These are phyloP conservation scores for Trichogramma dendrolimi DNA, from an alignment of 2,888 invertebrate species.

Conservation along the genomic window DNA sequence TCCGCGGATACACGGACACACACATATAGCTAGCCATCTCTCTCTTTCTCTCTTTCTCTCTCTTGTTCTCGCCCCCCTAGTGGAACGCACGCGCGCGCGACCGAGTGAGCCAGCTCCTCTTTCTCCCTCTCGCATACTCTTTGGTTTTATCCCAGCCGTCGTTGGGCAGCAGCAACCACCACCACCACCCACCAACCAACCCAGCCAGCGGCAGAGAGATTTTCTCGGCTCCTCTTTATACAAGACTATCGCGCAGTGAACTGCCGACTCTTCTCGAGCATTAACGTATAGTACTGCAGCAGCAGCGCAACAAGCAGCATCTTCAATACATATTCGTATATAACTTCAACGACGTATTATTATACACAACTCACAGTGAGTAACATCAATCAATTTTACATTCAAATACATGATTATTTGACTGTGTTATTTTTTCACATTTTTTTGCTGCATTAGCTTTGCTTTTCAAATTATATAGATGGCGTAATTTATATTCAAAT, in stretches of 20 bases:
- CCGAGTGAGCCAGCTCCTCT: neutral
- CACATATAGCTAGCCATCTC: conserved; percentile 35
- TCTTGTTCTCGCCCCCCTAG: conserved; percentile 3
- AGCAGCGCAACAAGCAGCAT: too few relatives aligned
- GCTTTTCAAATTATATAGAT: too few relatives aligned
- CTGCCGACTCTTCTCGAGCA: conserved; percentile 25
- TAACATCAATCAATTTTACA: too few relatives aligned
- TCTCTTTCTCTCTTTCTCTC: conserved; percentile 15
- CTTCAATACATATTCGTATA: too few relatives aligned
- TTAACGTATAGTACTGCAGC: conserved; percentile 6
- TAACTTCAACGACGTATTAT: too few relatives aligned
- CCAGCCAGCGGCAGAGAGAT: conserved; percentile 6
- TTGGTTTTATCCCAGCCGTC: neutral
- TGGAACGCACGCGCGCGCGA: too few relatives aligned
- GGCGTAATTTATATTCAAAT: too few relatives aligned
- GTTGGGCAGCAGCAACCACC: neutral
- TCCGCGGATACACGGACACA: too few relatives aligned
- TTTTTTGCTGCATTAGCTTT: too few relatives aligned
- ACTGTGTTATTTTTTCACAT: too few relatives aligned
- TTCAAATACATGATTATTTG: too few relatives aligned
- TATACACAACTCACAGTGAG: too few relatives aligned
- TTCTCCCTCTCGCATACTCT: neutral
- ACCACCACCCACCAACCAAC: neutral
- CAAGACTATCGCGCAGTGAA: conserved; percentile 26
- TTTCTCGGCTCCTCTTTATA: conserved; percentile 13